These are phyloP conservation scores for Drosophila nebulosa DNA, from an alignment of 1,140 invertebrate genomes.

Conservation along the genomic window DNA sequence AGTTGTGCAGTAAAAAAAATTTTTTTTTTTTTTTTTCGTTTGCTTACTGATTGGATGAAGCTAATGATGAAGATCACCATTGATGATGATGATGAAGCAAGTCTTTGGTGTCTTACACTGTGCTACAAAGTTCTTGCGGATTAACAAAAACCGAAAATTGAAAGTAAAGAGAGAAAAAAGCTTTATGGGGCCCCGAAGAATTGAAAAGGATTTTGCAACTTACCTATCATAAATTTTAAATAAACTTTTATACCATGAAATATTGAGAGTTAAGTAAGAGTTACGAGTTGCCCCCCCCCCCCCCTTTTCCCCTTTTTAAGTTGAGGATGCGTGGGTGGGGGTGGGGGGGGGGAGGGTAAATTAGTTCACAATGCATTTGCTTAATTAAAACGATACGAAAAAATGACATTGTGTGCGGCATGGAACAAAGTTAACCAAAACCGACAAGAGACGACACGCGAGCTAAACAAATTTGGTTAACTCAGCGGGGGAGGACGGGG, in stretches of 20 bases:
- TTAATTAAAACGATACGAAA: constrained; percentile 56
- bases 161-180: background rate
- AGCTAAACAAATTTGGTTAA: constrained; percentile 66
- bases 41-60: constrained; percentile 3
- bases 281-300: no score
- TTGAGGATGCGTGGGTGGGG: no score
- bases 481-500: constrained; percentile 61
- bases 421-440: constrained; percentile 10
- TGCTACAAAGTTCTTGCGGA: constrained; percentile 49
- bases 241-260: no score
- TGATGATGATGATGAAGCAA: background rate
- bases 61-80: background rate
- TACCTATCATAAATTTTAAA: background rate
- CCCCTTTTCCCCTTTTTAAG: background rate
- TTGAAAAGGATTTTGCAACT: background rate
- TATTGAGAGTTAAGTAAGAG: background rate
- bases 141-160: constrained; percentile 28
- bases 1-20: constrained; percentile 36
- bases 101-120: constrained; percentile 27
- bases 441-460: constrained; percentile 29
- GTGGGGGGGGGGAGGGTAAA: background rate
- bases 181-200: background rate
- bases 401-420: constrained; percentile 34
- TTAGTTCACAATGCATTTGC: constrained; percentile 5
- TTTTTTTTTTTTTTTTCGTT: background rate